These are phyloP conservation scores for Channallabes apus DNA, from an alignment of 2,797 vertebrate species.

Conservation along the genomic window DNA sequence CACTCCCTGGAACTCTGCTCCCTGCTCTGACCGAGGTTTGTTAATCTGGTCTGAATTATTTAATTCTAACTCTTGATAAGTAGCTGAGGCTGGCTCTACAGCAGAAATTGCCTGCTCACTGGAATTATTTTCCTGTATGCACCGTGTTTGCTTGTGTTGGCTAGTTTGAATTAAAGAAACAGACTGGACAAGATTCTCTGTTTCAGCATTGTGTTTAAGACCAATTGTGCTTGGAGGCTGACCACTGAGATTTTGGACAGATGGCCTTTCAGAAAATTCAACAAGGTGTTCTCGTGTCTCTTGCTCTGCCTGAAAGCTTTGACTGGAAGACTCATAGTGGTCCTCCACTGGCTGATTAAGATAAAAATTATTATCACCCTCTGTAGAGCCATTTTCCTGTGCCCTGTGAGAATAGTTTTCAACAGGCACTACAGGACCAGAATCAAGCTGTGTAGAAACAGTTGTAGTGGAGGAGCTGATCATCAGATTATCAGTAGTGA, in stretches of 20 bases:
- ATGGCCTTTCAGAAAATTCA: constrained; percentile 55
- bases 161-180: constrained; percentile 22
- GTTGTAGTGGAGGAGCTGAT: constrained; percentile 44
- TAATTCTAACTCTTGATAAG: constrained; percentile 8
- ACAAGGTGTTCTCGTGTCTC: constrained; percentile 51
- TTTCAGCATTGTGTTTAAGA: constrained; percentile 12
- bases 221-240: constrained; percentile 36
- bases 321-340: constrained; percentile 60
- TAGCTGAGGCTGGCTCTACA: constrained; percentile 1
- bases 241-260: constrained; percentile 63
- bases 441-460: neutral
- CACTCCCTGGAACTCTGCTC: neutral
- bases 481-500: constrained; percentile 59
- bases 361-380: neutral
- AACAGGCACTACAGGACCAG: neutral
- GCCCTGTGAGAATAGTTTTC: neutral
- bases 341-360: constrained; percentile 67
- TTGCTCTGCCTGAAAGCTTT: constrained; percentile 45
- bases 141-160: neutral
- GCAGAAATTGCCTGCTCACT: constrained; percentile 3
- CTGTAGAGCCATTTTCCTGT: constrained; percentile 49
- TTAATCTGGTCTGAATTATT: constrained; percentile 8
- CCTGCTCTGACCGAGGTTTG: constrained; percentile 18
- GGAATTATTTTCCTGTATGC: constrained; percentile 10
- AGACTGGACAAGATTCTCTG: constrained; percentile 6